Base-by-base conservation (phyloP, 1,140 invertebrate genomes). In the Panulirus ornatus region DNA sequence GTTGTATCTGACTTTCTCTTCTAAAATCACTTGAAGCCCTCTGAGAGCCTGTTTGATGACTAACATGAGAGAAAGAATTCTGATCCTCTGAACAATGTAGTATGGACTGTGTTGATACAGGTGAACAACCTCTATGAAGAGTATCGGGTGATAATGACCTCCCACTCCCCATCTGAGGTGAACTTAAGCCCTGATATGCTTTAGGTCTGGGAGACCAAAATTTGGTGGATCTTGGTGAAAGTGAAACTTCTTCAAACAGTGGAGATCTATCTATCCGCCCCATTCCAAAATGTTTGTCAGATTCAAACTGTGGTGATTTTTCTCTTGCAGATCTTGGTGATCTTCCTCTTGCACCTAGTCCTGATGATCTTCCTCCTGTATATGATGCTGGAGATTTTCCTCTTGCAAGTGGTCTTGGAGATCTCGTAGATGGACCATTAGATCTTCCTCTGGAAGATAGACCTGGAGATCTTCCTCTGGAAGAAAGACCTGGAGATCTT, bases 101-200 rank as follows among this genome's bases (percentile, higher is more conserved):
- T 9, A 47, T 44, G 34, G 83, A 70, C 54, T 78, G 54, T 70
- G 40, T 14, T n/a, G 85, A 88, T 0, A 88, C 85, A 38, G 85
- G 85, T 63, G 85, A 88, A 19, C 75, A 79, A 5, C 75, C 85
- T 79, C 85, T 88, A 16, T 88, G 73, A 70, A 88, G 54, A 30
- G 16, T 38, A 19, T 47, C 85, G 8, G 47, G 36, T 42, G 85
- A 86, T 19, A 22, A 44, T n/a, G 84, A 86, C 47, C 84, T 58
- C 34, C 58, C 42, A 36, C 75, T 78, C 30, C 38, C 44, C n/a
- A 38, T 40, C 22, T 36, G 84, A 22, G 44, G 73, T 42, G 73
- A 63, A 8, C 58, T 86, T 36, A 71, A 42, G 30, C 42, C 44
- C 47, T 70, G 58, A 5, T n/a, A 30, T 44, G 1, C n/a, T 47